Percentiles rank a stretch among this genome's conserved stretches.
Conservation (phyloP, 1,140 invertebrate species). For the Nephila pilipes region DNA sequence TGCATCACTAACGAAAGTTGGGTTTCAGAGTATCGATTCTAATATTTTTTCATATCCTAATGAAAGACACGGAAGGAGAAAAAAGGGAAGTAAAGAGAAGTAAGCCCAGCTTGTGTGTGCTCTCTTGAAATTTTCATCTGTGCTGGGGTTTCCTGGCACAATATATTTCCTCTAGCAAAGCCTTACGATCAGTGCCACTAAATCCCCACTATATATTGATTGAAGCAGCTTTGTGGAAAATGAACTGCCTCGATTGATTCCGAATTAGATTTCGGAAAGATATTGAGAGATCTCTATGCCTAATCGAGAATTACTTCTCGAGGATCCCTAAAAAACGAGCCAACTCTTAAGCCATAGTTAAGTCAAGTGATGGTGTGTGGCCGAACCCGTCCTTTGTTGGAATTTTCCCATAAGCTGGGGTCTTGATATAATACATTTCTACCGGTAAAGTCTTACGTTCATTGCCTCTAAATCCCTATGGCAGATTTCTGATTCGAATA, state of each 20-base stretch:
- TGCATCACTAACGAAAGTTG: neutral
- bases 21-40: neutral
- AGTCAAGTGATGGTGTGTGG: neutral
- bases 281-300: constrained; percentile 20
- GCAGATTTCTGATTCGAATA: too few species aligned
- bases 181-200: neutral
- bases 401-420: too few species aligned
- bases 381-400: too few species aligned
- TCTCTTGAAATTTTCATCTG: neutral
- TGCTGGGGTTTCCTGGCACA: neutral
- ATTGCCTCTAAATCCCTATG: too few species aligned
- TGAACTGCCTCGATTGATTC: constrained; percentile 56
- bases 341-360: neutral
- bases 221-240: constrained; percentile 48
- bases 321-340: neutral
- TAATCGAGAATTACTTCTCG: constrained; percentile 9
- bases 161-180: neutral
- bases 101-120: neutral
- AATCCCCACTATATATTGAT: constrained; percentile 42
- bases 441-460: too few species aligned
- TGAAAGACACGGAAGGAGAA: neutral
- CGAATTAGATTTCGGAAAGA: constrained; percentile 45
- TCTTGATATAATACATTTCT: too few species aligned
- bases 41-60: neutral
- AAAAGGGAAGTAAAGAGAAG: neutral